Evolutionary conservation across 2,888 invertebrate species (phyloP), one percentile per base, ranked within the genome.

Genomic region (Plutella xylostella): DNA sequence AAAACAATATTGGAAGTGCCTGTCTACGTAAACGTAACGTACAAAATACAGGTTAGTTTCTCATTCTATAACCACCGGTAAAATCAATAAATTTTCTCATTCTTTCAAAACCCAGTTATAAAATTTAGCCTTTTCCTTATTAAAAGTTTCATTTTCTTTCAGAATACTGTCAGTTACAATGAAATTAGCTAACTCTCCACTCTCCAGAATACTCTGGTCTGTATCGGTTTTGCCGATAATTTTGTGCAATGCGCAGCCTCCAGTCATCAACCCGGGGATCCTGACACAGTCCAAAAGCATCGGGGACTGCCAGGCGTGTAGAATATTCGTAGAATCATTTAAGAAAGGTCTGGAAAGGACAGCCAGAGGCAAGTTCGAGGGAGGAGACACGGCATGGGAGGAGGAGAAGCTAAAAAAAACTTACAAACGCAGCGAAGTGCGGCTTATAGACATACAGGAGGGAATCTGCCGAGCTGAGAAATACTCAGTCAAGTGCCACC

Each of bases 351-450:
- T 97, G 52, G 90, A 92, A 50, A 87, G 87, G 54, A 97, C 96
- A 0, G 83, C 90, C n/a, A 88, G 93, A 56, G 93, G 92, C 11
- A 94, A 95, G 69, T 96, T 92, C 73, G 96, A 94, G 57, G 97
- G 97, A 3, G 97, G 97, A 1, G 96, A 97, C 68, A 89, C 95
- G 0, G 94, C 93, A 4, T 97, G 96, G 95, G 97, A 97, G 66
- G 94, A 95, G 68, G 90, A 94, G 61, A 93, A 94, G 56, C 73
- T 94, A 43, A 90, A 92, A 52, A 89, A 90, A 42, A 89, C 90
- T 1, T 97, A 96, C 67, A 88, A 91, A 51, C 90, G 87, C 9
- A 95, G 96, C 68, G 97, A 97, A 85, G 90, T 97, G 47, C 86
- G 98, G 41, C 80, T 97, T 33, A 89, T 94, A 12, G 98, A 98